Evolutionary conservation across 2,888 invertebrate species (phyloP).

Genomic region (Vandiemenella viatica): DNA sequence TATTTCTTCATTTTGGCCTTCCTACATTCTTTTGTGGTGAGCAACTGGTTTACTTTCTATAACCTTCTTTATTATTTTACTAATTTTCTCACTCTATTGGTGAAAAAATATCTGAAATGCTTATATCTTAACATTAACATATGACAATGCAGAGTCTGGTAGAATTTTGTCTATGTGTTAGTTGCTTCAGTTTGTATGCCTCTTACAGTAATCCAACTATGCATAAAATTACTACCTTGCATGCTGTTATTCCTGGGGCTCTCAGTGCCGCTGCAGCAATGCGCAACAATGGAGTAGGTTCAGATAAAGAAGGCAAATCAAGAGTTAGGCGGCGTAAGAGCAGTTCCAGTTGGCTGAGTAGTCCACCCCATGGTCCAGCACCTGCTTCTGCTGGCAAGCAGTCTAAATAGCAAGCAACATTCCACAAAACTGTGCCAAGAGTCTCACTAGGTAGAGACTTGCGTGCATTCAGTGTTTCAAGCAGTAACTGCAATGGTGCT

Average conservation of each 20-base stretch:
- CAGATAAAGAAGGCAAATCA: slow-evolving; percentile 50
- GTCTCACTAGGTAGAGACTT: slow-evolving; percentile 32
- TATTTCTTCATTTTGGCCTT: too few species aligned
- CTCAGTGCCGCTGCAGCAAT: slow-evolving; percentile 67
- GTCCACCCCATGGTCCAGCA: slow-evolving; percentile 56
- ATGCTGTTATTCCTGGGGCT: slow-evolving; percentile 66
- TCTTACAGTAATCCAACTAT: too few species aligned
- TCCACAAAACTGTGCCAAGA: slow-evolving; percentile 67
- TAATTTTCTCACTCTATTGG: too few species aligned
- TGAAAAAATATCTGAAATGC: too few species aligned
- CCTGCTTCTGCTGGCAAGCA: slow-evolving; percentile 67
- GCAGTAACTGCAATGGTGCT: slow-evolving; percentile 78
- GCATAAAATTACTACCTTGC: too few species aligned
- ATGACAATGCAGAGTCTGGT: too few species aligned
- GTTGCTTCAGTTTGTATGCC: too few species aligned
- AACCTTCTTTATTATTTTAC: too few species aligned
- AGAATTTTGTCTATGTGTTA: too few species aligned
- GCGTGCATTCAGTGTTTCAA: slow-evolving; percentile 55
- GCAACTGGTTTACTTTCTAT: too few species aligned
- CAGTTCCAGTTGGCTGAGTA: slow-evolving; percentile 73
- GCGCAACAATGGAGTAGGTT: slow-evolving; percentile 52
- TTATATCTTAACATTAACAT: too few species aligned
- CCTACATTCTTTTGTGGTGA: too few species aligned
- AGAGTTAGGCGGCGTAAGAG: slow-evolving; percentile 66
- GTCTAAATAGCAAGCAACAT: slow-evolving; percentile 86